Percentiles rank a stretch among this genome's conserved stretches.
Evolutionary conservation across 2,888 invertebrate species (phyloP).

Genomic region (Antheraea assamensis): DNA sequence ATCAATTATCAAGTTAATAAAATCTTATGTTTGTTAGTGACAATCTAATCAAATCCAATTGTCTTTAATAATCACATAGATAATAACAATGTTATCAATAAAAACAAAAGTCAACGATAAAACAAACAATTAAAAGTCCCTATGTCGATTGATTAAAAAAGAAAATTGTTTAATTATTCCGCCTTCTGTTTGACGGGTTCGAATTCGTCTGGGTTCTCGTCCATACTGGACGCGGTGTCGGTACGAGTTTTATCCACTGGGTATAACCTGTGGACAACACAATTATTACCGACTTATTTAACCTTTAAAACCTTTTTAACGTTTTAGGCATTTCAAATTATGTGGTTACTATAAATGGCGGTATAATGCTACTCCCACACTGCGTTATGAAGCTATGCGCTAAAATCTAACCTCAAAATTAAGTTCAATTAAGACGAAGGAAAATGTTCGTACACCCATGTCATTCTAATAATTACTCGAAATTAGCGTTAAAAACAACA

Average conservation of each 20-base stretch:
- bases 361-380: too few relatives aligned
- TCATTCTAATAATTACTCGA: too few relatives aligned
- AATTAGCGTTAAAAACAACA: too few relatives aligned
- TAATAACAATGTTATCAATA: not conserved
- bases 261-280: slow-evolving; percentile 86
- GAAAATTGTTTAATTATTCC: slow-evolving; percentile 45
- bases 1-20: not conserved
- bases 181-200: slow-evolving; percentile 59
- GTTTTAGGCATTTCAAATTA: too few relatives aligned
- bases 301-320: not conserved
- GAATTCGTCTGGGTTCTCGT: slow-evolving; percentile 67
- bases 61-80: not conserved
- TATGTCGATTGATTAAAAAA: not conserved
- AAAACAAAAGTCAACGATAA: not conserved
- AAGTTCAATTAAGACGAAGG: too few relatives aligned
- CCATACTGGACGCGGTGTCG: slow-evolving; percentile 85
- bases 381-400: too few relatives aligned
- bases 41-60: not conserved
- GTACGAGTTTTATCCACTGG: slow-evolving; percentile 95
- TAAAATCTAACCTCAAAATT: too few relatives aligned
- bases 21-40: not conserved
- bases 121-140: not conserved
- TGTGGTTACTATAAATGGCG: too few relatives aligned
- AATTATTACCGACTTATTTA: not conserved
- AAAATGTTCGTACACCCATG: too few relatives aligned